Base-by-base conservation (phyloP, 1,140 invertebrate species). In the Chlorops oryzae region DNA sequence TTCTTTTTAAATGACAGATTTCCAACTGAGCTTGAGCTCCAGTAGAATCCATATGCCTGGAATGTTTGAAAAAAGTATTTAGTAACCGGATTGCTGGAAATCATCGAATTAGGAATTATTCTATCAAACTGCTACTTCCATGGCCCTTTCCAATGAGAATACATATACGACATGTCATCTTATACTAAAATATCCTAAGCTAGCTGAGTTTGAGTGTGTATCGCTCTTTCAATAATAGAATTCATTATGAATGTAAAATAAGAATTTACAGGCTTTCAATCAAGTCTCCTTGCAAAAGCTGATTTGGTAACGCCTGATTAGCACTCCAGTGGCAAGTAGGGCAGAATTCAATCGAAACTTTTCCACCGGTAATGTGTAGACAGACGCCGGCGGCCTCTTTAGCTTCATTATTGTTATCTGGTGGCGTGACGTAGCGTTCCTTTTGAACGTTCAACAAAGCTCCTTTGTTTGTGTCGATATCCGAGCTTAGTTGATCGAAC, bases 281-380 rank as follows among this genome's bases (percentile, higher is more conserved):
- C 5, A 12, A 44, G 9, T 58, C 53, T 24, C 50, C 44, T 22
- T 54, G 54, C n/a, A 62, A 45, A 25, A 62, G 25, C 47, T 61
- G 51, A 10, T 52, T 39, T 1, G 50, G 52, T 52, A 62, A 70
- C 12, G 56, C 52, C 38, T 58, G 35, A 35, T 47, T 39, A 1
- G 72, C 62, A 50, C 65, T 72, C 27, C 66, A 62, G 28, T 65
- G 64, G 43, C 77, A 80, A 40, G 59, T 72, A 0, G 73, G 63
- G 55, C 77, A 80, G 52, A 74, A 78, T 56, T 78, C 78, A 35
- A 80, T 54, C 0, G 78, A 79, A 39, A 80, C 71, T 62, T 65
- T 73, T 35, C 73, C 72, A 49, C 72, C 70, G 41, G 76, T 76
- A 9, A 80, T 72, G 50, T 79, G 78, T 2, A 80, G 59, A 57